Evolutionary conservation across 2,113 vertebrate genomes (phyloP).

Genomic region (Phalacrocorax pelagicus): DNA sequence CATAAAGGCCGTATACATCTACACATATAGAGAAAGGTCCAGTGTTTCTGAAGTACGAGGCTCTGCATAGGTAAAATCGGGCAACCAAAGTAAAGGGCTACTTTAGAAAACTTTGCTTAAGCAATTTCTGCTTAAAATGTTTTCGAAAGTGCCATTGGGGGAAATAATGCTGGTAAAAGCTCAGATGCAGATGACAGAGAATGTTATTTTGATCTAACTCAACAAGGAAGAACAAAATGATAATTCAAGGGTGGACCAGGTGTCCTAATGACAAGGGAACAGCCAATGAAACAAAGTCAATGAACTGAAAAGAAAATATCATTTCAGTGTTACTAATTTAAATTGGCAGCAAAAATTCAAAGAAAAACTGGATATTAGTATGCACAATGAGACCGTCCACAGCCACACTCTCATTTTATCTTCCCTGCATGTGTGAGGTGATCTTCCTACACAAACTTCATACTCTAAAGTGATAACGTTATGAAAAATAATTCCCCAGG

Average conservation of each 20-base stretch:
- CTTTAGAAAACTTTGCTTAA: neutral
- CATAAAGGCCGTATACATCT: neutral
- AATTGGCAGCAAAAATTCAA: neutral
- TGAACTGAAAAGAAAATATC: neutral
- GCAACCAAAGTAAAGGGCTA: neutral
- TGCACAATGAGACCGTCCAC: neutral
- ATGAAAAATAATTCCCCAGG: neutral
- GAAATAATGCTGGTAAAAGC: neutral
- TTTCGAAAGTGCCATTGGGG: neutral
- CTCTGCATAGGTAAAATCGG: neutral
- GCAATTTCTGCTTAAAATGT: neutral
- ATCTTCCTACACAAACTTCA: neutral
- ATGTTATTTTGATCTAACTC: neutral
- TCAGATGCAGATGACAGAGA: neutral
- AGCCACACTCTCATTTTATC: neutral
- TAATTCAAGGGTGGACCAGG: slow-evolving; percentile 1
- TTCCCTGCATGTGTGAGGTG: neutral
- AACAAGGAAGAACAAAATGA: neutral
- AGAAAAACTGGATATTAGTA: neutral
- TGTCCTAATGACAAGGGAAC: neutral
- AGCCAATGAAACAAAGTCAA: neutral
- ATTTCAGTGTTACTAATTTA: neutral
- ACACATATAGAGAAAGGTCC: rapidly evolving
- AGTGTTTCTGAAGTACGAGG: neutral
- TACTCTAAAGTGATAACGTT: rapidly evolving